Evolutionary conservation across 2,797 vertebrate genomes (phyloP), one percentile per base, ranked within the genome.

Genomic region (Pelodytes ibericus): DNA sequence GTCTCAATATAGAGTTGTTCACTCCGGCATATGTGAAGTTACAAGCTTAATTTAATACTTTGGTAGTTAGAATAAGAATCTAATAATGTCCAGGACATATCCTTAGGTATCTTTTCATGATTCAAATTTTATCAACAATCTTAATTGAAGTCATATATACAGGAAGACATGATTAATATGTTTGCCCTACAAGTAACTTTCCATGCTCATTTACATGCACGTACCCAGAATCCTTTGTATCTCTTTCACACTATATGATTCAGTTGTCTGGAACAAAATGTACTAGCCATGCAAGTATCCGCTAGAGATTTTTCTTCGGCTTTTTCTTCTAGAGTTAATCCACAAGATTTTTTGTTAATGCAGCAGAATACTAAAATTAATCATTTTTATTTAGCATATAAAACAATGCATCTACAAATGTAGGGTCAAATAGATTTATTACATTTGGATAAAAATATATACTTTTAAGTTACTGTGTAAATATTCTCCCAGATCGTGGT

Each of bases 41-140:
- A 67, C 61, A 72, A 18, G 20, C 62, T 78, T 78, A 72, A 72
- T 72, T 78, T 72, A 29, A 71, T 71, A 49, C 41, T 24, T 33
- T 60, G 60, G 1, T 59, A 29, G 27, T 64, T 58, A 49, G 26
- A 77, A 63, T 72, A 66, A 30, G 53, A 60, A 77, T 60, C 49
- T 59, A 66, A 66, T 72, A 3, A 66, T 65, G 66, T 77, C 39
- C 53, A 67, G 62, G 62, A 72, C 69, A 72, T 77, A 77, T 72
- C 69, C 75, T 72, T 66, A 77, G 62, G 41, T 72, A 60, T 72
- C 62, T 72, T 59, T 71, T 72, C 56, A 72, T 67, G 72, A 72
- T 78, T 72, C 62, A 78, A 51, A 78, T 60, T 66, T 61, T 67
- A 78, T 78, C 75, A 78, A 78, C 75, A 78, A 72, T 78, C 62